These are phyloP conservation scores for Zaprionus ornatus DNA, from an alignment of 1,140 invertebrate species.

Conservation along the genomic window DNA sequence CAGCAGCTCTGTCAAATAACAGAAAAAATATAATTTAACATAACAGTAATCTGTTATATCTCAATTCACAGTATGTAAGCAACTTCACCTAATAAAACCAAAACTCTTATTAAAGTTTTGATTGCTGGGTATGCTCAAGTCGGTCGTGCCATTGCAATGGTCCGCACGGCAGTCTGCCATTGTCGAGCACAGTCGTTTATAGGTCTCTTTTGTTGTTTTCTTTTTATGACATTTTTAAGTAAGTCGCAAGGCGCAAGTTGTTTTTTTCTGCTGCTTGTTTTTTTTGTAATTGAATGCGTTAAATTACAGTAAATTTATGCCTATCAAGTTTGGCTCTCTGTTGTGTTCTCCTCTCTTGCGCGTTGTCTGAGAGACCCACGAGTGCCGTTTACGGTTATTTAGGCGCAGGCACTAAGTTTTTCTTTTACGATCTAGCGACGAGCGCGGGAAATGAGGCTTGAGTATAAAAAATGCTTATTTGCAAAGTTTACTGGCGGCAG, in stretches of 20 bases:
- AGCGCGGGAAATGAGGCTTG: slow-evolving; percentile 21
- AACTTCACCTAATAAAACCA: not conserved
- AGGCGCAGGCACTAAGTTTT: slow-evolving; percentile 76
- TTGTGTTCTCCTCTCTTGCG: slow-evolving; percentile 28
- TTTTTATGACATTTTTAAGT: slow-evolving; percentile 80
- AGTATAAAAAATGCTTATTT: slow-evolving; percentile 80
- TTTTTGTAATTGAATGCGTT: slow-evolving; percentile 79
- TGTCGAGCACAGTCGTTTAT: slow-evolving; percentile 47
- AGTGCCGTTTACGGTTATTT: slow-evolving; percentile 81
- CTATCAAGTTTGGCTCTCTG: slow-evolving; percentile 72
- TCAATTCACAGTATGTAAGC: not conserved
- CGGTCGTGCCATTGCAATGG: not conserved
- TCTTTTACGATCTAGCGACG: slow-evolving; percentile 52
- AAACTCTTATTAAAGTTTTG: not conserved
- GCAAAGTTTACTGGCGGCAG: slow-evolving; percentile 75
- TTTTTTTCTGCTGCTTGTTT: slow-evolving; percentile 31
- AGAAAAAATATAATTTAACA: not conserved
- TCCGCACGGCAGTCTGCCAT: slow-evolving; percentile 8
- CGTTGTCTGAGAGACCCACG: slow-evolving; percentile 52
- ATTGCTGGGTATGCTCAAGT: not conserved
- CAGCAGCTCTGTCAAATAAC: no score
- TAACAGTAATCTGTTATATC: not conserved
- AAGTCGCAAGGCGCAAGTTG: slow-evolving; percentile 64
- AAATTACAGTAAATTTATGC: slow-evolving; percentile 81
- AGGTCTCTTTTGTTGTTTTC: slow-evolving; percentile 53